Base-by-base conservation (phyloP, 2,797 vertebrate genomes). In the Poecilia velifera region DNA sequence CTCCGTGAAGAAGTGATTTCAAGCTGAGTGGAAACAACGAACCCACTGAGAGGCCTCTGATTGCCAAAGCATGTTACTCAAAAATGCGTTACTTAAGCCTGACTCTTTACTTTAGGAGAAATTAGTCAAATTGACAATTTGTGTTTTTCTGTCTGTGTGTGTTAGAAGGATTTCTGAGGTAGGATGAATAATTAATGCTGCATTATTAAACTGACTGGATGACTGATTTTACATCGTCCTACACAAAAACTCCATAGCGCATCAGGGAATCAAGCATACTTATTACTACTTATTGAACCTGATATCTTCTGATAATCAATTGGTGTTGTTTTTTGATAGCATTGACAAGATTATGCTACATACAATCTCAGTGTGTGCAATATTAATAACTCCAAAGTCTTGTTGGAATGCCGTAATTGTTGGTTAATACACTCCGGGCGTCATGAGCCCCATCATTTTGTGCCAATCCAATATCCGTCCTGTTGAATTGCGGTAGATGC, bases 11-110 rank as follows among this genome's bases (percentile, higher is more conserved):
- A 74, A 62, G 28, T 64, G 25, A 22, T 78, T 83, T 86, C 25
- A 79, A 77, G 81, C 34, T 70, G 79, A 79, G 74, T 10, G 8
- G 66, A 20, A 5, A 18, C 79, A 82, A 74, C 85, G 84, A 80
- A 51, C 80, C 51, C 64, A 18, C 72, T 66, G 59, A 80, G 74
- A 86, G 6, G 36, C 45, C 62, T 7, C 0, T 72, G 62, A 80
- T 78, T 82, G 79, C 88, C 79, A 81, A 43, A 47, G 57, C 3
- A 36, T 14, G 81, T 74, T 81, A 18, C 72, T 83, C 59, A 18
- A 53, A 76, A 72, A 73, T 76, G 16, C 36, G 73, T 74, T 64
- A 2, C 59, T 68, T 25, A 70, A 77, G 31, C 74, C 62, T 6
- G 53, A 81, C 31, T 31, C 28, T 75, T 80, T 31, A 73, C 76